These are phyloP conservation scores for Novumbra hubbsi DNA, from an alignment of 2,797 vertebrate species.

Conservation along the genomic window DNA sequence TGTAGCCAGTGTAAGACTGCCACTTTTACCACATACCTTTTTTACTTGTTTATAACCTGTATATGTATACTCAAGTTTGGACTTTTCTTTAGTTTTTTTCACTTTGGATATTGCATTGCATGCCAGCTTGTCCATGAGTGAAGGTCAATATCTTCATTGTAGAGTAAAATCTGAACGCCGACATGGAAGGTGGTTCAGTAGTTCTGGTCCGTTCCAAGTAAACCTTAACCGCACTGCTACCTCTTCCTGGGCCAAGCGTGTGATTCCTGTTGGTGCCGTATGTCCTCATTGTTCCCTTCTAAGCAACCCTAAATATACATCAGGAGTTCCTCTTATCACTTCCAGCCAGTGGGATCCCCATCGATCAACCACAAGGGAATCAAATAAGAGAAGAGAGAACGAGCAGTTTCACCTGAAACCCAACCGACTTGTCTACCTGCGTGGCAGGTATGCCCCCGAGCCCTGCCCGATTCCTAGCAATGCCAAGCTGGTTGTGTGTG, in stretches of 20 bases:
- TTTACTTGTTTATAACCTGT: not conserved
- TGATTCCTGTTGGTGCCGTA: not conserved
- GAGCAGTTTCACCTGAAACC: constrained; percentile 7
- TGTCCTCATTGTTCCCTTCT: constrained; percentile 47
- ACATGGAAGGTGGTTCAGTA: not conserved
- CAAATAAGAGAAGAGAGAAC: constrained; percentile 19
- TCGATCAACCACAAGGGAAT: constrained; percentile 7
- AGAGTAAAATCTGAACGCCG: not conserved
- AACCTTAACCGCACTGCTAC: not conserved
- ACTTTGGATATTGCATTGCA: not conserved
- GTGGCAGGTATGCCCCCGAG: constrained; percentile 47
- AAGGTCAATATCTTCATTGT: not conserved
- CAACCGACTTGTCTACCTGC: constrained; percentile 54
- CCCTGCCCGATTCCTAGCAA: constrained; percentile 60
- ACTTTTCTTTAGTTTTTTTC: not conserved
- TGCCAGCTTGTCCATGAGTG: not conserved
- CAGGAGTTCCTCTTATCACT: constrained; percentile 51
- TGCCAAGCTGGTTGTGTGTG: constrained; percentile 47
- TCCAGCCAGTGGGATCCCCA: constrained; percentile 31
- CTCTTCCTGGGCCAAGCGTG: not conserved
- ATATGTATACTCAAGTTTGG: not conserved
- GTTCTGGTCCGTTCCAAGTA: not conserved
- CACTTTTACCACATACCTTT: no score
- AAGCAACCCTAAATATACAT: constrained; percentile 32
- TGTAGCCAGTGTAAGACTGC: no score